Evolutionary conservation across 2,888 invertebrate species (phyloP), one percentile per base, ranked within the genome.

Genomic region (Drosophila pullipes): DNA sequence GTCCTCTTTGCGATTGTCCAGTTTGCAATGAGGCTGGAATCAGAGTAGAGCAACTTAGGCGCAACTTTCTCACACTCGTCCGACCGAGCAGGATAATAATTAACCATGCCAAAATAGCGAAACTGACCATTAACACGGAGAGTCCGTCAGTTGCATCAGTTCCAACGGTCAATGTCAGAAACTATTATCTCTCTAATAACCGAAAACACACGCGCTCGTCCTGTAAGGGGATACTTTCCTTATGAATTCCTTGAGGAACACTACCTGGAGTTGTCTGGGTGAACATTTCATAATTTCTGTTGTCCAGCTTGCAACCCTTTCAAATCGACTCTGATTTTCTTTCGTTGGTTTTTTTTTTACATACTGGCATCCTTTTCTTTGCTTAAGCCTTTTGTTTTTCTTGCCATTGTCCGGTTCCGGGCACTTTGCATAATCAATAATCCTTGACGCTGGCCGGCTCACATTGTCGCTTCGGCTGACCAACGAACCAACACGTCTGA

Each of bases 351-450:
- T 60, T 63, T 31, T 31, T 66, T 54, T 22, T 57, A 60, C 76
- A 54, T 49, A 41, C 58, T 76, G 71, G 69, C 74, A 69, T 79
- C 69, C 65, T 79, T 79, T 81, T 90, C 85, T 86, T 86, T 83
- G 69, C 82, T 81, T 81, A 90, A 91, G 90, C 90, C 91, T 79
- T 90, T 92, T 90, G 78, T 87, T 87, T 89, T 82, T 84, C 89
- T 69, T 74, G 74, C 75, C 82, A 81, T 83, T 89, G 83, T 87
- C 80, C 83, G 67, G 77, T 76, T 76, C 67, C 67, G 82, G 86
- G 81, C 89, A 91, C 90, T 92, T 92, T 92, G 91, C 91, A 92
- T 92, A 92, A 92, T 92, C 92, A 92, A 92, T 92, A 92, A 92
- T 92, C 92, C 92, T 92, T 91, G 91, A 92, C 92, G 92, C 83